Evolutionary conservation across 2,113 vertebrate species (phyloP).

Genomic region (Columba janthina): DNA sequence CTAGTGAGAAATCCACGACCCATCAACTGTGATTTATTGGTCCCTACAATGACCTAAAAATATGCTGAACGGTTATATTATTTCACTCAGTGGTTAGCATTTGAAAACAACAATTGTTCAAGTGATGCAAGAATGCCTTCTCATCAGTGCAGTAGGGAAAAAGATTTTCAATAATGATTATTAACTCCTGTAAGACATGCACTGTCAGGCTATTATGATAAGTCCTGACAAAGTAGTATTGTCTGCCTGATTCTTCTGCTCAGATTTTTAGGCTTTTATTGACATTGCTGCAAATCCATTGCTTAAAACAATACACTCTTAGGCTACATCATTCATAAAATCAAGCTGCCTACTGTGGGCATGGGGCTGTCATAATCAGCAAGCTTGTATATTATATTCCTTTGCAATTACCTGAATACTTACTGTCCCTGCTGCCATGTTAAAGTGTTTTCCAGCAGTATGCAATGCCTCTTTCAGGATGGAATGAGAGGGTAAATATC

Average conservation of each 20-base stretch:
- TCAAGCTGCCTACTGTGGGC: background rate
- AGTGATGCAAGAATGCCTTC: background rate
- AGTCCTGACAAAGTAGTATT: background rate
- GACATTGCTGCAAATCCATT: background rate
- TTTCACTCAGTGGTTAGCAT: background rate
- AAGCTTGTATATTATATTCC: background rate
- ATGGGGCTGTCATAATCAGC: background rate
- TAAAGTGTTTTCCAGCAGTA: background rate
- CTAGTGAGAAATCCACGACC: background rate
- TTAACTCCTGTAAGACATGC: background rate
- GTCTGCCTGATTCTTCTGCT: background rate
- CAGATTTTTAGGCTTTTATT: background rate
- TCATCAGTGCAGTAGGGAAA: background rate
- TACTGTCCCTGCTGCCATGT: background rate
- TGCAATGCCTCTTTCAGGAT: background rate
- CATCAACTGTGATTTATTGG: slow-evolving; percentile 8
- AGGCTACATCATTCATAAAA: background rate
- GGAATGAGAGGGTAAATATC: background rate
- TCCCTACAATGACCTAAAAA: background rate
- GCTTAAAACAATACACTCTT: background rate
- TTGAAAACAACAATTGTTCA: background rate
- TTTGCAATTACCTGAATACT: background rate
- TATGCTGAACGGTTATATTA: background rate
- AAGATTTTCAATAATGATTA: background rate
- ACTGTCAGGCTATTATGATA: background rate